Conservation (phyloP, 2,113 vertebrate species). For the Phyllostomus hastatus region DNA sequence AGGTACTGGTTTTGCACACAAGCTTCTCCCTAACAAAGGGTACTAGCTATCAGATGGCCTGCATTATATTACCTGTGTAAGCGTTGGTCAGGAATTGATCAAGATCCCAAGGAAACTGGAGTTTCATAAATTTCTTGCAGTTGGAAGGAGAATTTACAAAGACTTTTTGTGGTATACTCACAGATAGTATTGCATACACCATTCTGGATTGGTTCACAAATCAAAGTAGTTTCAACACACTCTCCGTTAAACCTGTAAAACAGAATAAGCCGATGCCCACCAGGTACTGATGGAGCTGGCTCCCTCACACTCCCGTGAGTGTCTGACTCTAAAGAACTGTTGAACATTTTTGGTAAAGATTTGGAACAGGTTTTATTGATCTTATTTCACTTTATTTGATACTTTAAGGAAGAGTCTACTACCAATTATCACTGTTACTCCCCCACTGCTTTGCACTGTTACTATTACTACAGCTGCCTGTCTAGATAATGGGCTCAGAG, state of each 20-base stretch:
- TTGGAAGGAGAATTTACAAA: neutral
- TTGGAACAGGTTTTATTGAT: neutral
- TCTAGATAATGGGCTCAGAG: neutral
- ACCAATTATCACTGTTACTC: rapidly evolving
- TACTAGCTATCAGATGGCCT: neutral
- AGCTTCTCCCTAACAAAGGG: neutral
- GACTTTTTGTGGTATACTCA: slow-evolving; percentile 22
- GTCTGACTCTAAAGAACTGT: neutral
- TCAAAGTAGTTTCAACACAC: rapidly evolving
- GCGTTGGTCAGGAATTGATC: neutral
- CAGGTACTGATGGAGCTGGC: rapidly evolving
- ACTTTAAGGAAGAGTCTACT: neutral
- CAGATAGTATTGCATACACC: rapidly evolving
- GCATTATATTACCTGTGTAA: neutral
- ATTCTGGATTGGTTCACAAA: neutral
- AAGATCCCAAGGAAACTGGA: neutral
- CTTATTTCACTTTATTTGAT: neutral
- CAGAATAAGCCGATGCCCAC: neutral
- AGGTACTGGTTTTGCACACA: neutral
- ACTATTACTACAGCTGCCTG: neutral
- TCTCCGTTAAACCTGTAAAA: slow-evolving; percentile 20
- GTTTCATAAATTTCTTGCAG: neutral
- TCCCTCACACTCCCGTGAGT: neutral
- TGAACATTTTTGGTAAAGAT: neutral
- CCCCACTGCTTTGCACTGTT: too few relatives aligned